Base-by-base conservation (phyloP, 1,140 invertebrate species). In the Philopotamus ludificatus region DNA sequence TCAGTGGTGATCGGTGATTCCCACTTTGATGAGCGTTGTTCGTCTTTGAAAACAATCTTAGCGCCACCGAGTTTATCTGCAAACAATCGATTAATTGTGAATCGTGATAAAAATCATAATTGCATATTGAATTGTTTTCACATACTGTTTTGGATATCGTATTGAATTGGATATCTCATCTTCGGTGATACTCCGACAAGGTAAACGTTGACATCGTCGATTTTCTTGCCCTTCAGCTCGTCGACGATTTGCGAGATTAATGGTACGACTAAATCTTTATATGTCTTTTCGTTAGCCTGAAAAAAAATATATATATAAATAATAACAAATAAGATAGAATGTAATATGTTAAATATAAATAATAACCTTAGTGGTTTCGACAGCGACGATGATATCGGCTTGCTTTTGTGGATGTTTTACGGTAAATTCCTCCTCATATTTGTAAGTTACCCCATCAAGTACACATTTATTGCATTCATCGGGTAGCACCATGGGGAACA, bases 321-420 rank as follows among this genome's bases (percentile, higher is more conserved):
- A 54, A n/a, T 21, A 54, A n/a, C n/a, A n/a, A n/a, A n/a, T n/a
- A n/a, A n/a, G n/a, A n/a, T n/a, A n/a, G 4, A 4, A 7, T 45
- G 44, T 3, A 45, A 15, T 7, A 4, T 15, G n/a, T 15, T 3
- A 15, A 7, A 15, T 45, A 26, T n/a, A 53, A 57, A 41, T 42
- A 21, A 50, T 73, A 62, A 79, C 79, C 70, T 74, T 69, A 10
- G 79, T 80, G 75, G 86, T 76, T 63, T 92, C 89, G n/a, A 91
- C 80, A 3, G 88, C 79, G 28, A 92, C 77, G 3, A 92, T 75
- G 63, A 92, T 79, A 71, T 92, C 90, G 7, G 89, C 90, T 67
- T 88, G 79, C 60, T 87, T 89, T 42, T 80, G 81, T 1, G 88
- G 89, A 21, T 84, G 73, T 71, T 87, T 88, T 0, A 90, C 78